These are phyloP conservation scores for Bombycilla garrulus DNA, from an alignment of 2,113 vertebrate species.

Conservation along the genomic window DNA sequence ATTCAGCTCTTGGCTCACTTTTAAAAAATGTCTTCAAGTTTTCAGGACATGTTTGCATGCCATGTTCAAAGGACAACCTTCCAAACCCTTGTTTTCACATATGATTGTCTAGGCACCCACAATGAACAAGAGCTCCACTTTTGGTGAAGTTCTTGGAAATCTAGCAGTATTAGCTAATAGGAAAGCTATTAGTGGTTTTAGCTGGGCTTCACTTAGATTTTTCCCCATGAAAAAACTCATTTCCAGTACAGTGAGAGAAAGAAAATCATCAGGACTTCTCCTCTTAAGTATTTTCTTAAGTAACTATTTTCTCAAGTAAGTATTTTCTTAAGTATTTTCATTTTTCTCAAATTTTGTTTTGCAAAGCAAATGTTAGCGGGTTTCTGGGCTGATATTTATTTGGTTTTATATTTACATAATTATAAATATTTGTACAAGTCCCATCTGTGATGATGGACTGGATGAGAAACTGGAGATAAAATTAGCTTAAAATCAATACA, in stretches of 20 bases:
- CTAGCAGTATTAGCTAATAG: background rate
- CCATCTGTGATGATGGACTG: background rate
- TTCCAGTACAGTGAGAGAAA: background rate
- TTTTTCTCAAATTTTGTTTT: background rate
- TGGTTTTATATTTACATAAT: background rate
- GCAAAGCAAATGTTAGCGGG: background rate
- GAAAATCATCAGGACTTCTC: background rate
- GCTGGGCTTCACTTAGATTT: background rate
- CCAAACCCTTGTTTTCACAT: background rate
- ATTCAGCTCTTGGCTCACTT: background rate
- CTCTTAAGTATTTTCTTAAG: too few species aligned
- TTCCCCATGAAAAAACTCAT: background rate
- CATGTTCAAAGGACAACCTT: background rate
- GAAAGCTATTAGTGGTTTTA: background rate
- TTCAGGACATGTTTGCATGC: background rate
- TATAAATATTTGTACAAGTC: constrained; percentile 8
- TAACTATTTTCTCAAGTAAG: too few species aligned
- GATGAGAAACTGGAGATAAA: background rate
- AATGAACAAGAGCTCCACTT: background rate
- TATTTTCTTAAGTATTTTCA: background rate
- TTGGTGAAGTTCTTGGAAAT: background rate
- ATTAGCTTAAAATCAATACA: background rate
- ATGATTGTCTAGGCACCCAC: background rate
- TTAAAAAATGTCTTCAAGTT: background rate
- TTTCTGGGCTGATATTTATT: background rate